A percentile compares a stretch with the other conserved stretches of the same genome.
These are phyloP conservation scores for Aleiodes alternator DNA, from an alignment of 2,888 invertebrate genomes.

Conservation along the genomic window DNA sequence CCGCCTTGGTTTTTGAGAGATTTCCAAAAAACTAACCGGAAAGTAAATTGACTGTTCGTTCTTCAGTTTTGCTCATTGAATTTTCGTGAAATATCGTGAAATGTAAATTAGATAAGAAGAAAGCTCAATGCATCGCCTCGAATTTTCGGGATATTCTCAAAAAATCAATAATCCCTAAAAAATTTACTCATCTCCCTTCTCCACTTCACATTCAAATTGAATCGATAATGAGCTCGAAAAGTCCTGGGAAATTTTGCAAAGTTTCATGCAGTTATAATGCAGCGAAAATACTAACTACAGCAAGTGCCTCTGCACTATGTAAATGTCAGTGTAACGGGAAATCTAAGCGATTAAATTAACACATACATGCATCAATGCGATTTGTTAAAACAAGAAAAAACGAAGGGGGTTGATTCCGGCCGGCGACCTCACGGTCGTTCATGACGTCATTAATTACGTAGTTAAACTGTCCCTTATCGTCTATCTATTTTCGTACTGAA, in stretches of 20 bases:
- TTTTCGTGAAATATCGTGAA: no score
- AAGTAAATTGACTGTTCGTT: no score
- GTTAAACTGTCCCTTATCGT: not conserved
- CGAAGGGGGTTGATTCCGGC: slow-evolving; percentile 18
- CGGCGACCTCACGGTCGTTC: slow-evolving; percentile 34
- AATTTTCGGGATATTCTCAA: no score
- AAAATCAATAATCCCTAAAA: no score
- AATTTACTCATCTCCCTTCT: no score
- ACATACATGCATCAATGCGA: not conserved
- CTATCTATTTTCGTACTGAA: slow-evolving; percentile 7
- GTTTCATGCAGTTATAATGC: not conserved
- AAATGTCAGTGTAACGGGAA: not conserved
- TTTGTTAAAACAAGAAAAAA: not conserved
- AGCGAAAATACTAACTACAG: not conserved
- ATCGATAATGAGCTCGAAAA: no score
- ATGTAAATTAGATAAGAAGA: no score
- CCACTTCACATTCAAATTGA: not conserved
- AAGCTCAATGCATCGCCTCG: no score
- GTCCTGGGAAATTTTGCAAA: no score
- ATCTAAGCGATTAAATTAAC: not conserved
- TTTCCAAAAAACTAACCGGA: no score
- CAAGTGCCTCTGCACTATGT: not conserved
- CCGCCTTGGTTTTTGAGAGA: no score
- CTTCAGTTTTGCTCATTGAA: no score
- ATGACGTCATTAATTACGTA: slow-evolving; percentile 42